These are phyloP conservation scores for Netelia fuscicornis DNA, from an alignment of 2,888 invertebrate species.

Conservation along the genomic window DNA sequence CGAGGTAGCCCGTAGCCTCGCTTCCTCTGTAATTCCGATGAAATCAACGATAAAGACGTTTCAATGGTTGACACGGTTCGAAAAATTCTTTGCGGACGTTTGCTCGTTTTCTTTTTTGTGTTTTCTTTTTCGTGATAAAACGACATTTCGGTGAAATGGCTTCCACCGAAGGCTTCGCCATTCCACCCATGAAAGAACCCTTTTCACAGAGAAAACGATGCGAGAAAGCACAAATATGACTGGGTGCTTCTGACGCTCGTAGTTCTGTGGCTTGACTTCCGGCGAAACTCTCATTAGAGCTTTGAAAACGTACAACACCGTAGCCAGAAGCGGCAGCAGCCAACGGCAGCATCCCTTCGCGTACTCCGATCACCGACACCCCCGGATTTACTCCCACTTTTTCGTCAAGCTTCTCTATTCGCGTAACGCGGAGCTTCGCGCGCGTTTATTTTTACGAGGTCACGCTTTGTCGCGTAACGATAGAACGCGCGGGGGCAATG, in stretches of 20 bases:
- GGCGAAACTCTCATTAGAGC: conserved; percentile 65
- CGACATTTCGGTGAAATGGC: neutral
- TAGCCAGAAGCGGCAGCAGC: neutral
- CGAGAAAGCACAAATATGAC: conserved; percentile 52
- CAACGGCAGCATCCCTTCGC: conserved; percentile 37
- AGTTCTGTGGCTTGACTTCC: conserved; percentile 59
- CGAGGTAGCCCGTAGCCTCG: neutral
- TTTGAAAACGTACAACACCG: conserved; percentile 43
- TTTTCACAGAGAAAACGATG: conserved; percentile 41
- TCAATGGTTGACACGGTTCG: conserved; percentile 36
- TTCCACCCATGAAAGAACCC: conserved; percentile 15
- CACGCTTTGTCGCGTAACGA: conserved; percentile 61
- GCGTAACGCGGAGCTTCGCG: neutral
- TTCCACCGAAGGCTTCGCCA: conserved; percentile 1
- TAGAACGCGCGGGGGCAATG: conserved; percentile 28
- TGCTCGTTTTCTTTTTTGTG: conserved; percentile 22
- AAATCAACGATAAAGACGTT: neutral
- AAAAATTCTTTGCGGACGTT: conserved; percentile 56
- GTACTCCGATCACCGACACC: conserved; percentile 38
- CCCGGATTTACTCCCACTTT: conserved; percentile 46
- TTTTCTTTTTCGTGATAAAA: neutral
- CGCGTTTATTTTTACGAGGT: conserved; percentile 18
- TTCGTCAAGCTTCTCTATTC: conserved; percentile 26
- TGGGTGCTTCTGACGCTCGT: conserved; percentile 47
- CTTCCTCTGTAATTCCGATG: conserved; percentile 1